phyloP scores from a whole-genome alignment of 2,113 vertebrate genomes.

The Caretta caretta region DNA sequence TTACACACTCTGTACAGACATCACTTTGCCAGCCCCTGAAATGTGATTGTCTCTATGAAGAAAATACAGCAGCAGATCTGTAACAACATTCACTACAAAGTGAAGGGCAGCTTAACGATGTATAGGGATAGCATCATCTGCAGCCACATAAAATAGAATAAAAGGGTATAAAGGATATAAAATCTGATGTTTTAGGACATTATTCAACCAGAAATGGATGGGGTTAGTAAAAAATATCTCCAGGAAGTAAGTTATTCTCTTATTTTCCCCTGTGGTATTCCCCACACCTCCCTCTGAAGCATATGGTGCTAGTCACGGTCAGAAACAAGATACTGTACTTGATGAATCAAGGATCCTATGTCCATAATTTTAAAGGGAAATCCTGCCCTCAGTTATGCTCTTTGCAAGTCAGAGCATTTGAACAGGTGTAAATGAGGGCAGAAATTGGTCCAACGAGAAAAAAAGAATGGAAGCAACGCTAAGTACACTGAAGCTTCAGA shows the following conservation, averaged over 20 bases:
- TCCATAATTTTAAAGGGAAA: background rate
- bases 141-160: slow-evolving; percentile 32
- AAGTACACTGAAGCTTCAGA: slow-evolving; percentile 9
- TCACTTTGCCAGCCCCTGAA: slow-evolving; percentile 41
- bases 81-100: slow-evolving; percentile 39
- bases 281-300: background rate
- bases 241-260: slow-evolving; percentile 44
- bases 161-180: slow-evolving; percentile 31
- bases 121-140: slow-evolving; percentile 45
- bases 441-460: slow-evolving; percentile 61
- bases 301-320: background rate
- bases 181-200: slow-evolving; percentile 44
- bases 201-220: slow-evolving; percentile 57
- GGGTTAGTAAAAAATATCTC: slow-evolving; percentile 47
- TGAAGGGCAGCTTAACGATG: slow-evolving; percentile 50
- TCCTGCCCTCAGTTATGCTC: slow-evolving; percentile 38
- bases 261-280: slow-evolving; percentile 39
- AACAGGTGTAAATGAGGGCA: slow-evolving; percentile 67
- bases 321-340: background rate
- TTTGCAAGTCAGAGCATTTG: slow-evolving; percentile 64
- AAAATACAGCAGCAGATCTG: slow-evolving; percentile 35
- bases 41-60: slow-evolving; percentile 15
- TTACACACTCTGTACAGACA: slow-evolving; percentile 45
- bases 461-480: slow-evolving; percentile 44
- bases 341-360: background rate